Base-by-base conservation (phyloP, 2,888 invertebrate species). In the Meganola albula region DNA sequence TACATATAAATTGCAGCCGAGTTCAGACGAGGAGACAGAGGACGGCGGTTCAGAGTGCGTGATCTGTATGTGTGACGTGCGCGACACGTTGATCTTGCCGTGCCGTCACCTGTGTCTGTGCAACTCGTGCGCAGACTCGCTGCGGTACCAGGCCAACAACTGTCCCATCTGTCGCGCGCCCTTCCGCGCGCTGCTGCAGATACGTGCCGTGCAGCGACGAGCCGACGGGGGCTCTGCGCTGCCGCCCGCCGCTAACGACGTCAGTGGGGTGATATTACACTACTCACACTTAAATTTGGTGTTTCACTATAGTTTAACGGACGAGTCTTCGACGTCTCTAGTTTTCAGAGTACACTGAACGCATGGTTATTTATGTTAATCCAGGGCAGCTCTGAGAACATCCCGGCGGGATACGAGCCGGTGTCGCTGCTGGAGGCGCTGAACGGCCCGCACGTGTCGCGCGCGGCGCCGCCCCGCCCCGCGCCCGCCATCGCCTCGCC, bases 111-210 rank as follows among this genome's bases (percentile, higher is more conserved):
- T 99, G 32, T 99, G 99, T 70, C 87, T 99, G 43, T 99, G 99
- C 78, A 96, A 97, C 80, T 94, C 94, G 1, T 99, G 99, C 80
- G 99, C 99, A 0, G 98, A 99, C 82, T 97, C 97, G 1, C 87
- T 99, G 39, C 89, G 99, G 46, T 98, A 98, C 71, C 97, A 97
- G 89, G 97, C 98, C 12, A 99, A 97, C 83, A 99, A 98, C 82
- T 99, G 99, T 61, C 99, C 99, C 4, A 99, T 99, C 53, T 99
- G 99, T 72, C 90, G 99, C 42, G 96, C 98, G n/a, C 99, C 99
- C 6, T 99, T 99, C 80, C 88, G 99, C 44, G 99, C 99, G 0
- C 88, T 99, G 29, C 87, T 99, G 35, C 98, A 99, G 86, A 95
- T 99, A 30, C 89, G 97, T 42, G 98, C 99, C 12, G 89, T 99